A percentile compares a stretch with the other conserved stretches of the same genome.
These are phyloP conservation scores for Lumbricus terrestris DNA, from an alignment of 2,888 invertebrate species.

Conservation along the genomic window DNA sequence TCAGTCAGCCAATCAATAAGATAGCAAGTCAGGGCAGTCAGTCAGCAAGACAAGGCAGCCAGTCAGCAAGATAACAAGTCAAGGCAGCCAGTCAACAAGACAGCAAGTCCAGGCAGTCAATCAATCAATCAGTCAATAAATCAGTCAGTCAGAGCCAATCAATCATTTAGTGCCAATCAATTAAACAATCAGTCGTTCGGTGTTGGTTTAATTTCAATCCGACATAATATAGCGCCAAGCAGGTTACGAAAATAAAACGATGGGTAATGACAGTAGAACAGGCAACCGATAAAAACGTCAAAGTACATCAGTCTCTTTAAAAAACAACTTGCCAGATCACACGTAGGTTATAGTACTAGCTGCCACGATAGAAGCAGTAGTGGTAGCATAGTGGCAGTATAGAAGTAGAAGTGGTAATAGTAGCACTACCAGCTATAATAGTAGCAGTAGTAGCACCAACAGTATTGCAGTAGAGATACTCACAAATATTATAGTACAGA, in stretches of 20 bases:
- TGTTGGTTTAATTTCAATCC: conserved; percentile 3
- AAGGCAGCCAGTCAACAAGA: too few species aligned
- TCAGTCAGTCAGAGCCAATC: neutral
- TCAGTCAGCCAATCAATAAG: too few species aligned
- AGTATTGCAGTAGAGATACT: too few species aligned
- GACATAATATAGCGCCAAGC: conserved; percentile 3
- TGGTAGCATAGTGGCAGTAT: neutral
- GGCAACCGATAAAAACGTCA: neutral
- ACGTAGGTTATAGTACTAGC: neutral
- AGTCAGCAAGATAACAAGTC: too few species aligned
- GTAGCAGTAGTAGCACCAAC: too few species aligned
- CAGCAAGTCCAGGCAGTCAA: neutral
- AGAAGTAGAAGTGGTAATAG: too few species aligned
- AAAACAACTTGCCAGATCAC: neutral
- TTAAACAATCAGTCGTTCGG: neutral
- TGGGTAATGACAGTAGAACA: neutral
- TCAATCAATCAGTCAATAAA: neutral
- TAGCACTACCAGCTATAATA: too few species aligned
- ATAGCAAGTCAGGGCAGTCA: too few species aligned
- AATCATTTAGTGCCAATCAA: too few species aligned
- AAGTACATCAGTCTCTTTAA: neutral
- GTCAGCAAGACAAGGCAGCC: too few species aligned
- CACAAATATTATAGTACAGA: too few species aligned
- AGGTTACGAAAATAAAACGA: neutral
- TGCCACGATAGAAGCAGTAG: neutral